Evolutionary conservation across 2,113 vertebrate species (phyloP).

Genomic region (Narcine bancroftii): DNA sequence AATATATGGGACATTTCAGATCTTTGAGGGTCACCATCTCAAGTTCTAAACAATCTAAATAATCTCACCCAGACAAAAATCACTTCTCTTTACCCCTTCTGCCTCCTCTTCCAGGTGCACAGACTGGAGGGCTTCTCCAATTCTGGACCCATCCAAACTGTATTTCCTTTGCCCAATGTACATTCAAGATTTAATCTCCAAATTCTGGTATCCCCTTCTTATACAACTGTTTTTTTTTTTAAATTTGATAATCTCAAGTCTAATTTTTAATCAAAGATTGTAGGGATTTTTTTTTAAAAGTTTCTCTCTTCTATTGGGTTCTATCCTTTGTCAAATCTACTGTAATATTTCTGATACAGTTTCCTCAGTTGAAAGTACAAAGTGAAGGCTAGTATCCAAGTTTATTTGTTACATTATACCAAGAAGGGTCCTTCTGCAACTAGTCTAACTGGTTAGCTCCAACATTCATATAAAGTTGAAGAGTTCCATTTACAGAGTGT

Average conservation of each 20-base stretch:
- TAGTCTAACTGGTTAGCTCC: too few relatives aligned
- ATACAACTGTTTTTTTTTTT: neutral
- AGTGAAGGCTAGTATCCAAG: neutral
- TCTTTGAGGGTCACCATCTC: neutral
- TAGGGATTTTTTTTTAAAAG: neutral
- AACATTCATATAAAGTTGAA: too few relatives aligned
- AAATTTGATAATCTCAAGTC: neutral
- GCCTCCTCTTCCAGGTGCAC: neutral
- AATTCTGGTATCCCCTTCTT: neutral
- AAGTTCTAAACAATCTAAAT: too few relatives aligned
- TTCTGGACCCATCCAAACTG: too few relatives aligned
- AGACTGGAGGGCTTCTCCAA: neutral
- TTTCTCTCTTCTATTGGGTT: neutral
- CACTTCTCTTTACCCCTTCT: neutral
- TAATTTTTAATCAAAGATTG: neutral
- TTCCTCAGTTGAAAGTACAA: neutral
- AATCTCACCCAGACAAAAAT: neutral
- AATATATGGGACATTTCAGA: neutral
- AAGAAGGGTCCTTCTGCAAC: too few relatives aligned
- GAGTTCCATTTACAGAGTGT: too few relatives aligned
- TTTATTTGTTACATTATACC: too few relatives aligned
- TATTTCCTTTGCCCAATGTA: too few relatives aligned
- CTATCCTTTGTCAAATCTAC: neutral
- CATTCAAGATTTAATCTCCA: neutral
- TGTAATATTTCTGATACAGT: neutral